These are phyloP conservation scores for Sesamia inferens DNA, from an alignment of 2,888 invertebrate genomes.

Conservation along the genomic window DNA sequence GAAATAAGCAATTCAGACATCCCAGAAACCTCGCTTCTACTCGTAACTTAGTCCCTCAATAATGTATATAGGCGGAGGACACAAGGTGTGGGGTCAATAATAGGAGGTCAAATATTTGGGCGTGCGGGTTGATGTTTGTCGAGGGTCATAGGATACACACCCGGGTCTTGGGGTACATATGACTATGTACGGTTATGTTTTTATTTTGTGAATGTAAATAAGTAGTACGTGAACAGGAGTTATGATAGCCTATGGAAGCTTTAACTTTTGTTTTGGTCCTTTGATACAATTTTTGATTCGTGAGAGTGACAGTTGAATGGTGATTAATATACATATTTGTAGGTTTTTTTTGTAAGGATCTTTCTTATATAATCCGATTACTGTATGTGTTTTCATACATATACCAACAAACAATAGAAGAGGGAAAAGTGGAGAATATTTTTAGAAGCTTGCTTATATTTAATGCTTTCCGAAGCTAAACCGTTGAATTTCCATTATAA, in stretches of 20 bases:
- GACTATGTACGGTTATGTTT: constrained; percentile 58
- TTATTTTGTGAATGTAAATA: constrained; percentile 60
- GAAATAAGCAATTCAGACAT: background rate
- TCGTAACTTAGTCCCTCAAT: constrained; percentile 34
- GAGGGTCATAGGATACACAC: constrained; percentile 51
- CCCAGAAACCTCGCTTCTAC: constrained; percentile 40
- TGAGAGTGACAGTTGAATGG: background rate
- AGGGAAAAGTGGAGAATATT: background rate
- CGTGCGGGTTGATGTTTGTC: constrained; percentile 80
- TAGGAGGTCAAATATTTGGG: constrained; percentile 85
- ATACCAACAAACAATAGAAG: background rate
- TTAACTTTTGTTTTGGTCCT: constrained; percentile 3
- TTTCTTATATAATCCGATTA: background rate
- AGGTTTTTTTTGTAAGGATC: no score
- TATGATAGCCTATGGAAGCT: background rate
- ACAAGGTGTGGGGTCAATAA: constrained; percentile 85
- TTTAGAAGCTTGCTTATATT: background rate
- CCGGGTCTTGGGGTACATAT: constrained; percentile 58
- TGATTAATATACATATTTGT: no score
- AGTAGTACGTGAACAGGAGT: constrained; percentile 29
- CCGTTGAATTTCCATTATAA: no score
- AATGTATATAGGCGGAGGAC: constrained; percentile 69
- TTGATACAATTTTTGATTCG: background rate
- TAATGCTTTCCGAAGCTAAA: no score
- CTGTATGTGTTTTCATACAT: background rate